Evolutionary conservation across 2,888 invertebrate species (phyloP).

Genomic region (Melanotus villosus): DNA sequence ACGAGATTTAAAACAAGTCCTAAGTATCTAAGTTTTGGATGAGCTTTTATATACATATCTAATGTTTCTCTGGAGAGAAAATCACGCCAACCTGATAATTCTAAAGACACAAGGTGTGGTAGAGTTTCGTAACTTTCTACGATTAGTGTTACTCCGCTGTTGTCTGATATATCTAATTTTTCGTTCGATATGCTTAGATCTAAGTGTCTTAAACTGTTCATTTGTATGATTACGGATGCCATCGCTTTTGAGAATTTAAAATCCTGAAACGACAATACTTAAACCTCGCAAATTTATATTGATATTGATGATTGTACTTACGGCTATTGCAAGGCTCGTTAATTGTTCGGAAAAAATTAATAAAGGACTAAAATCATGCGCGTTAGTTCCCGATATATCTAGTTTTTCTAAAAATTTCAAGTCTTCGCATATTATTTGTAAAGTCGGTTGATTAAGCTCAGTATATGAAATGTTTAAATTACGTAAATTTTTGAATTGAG

Average conservation of each 20-base stretch:
- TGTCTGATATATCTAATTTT: slow-evolving; percentile 56
- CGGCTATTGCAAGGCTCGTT: slow-evolving; percentile 73
- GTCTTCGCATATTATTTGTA: slow-evolving; percentile 78
- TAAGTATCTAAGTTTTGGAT: slow-evolving; percentile 61
- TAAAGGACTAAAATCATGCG: slow-evolving; percentile 75
- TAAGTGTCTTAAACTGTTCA: slow-evolving; percentile 60
- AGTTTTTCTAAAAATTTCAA: slow-evolving; percentile 74
- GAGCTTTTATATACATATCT: slow-evolving; percentile 57
- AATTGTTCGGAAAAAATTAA: slow-evolving; percentile 72
- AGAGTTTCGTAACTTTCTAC: slow-evolving; percentile 69
- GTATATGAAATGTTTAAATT: slow-evolving; percentile 77
- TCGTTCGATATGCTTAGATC: slow-evolving; percentile 63
- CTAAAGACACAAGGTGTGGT: slow-evolving; percentile 73
- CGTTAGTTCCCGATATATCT: slow-evolving; percentile 77
- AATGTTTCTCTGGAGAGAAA: slow-evolving; percentile 53
- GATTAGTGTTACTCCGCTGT: slow-evolving; percentile 67
- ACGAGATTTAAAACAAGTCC: slow-evolving; percentile 63
- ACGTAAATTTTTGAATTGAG: slow-evolving; percentile 73
- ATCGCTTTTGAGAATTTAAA: slow-evolving; percentile 53
- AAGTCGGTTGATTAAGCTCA: slow-evolving; percentile 77
- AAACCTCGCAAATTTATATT: not conserved
- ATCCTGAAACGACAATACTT: slow-evolving; percentile 54
- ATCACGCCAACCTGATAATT: slow-evolving; percentile 73
- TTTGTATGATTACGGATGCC: slow-evolving; percentile 55
- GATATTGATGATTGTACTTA: slow-evolving; percentile 58